These are phyloP conservation scores for Ephydatia muelleri DNA, from an alignment of 37 sponge, comb jelly and placozoan species.

Conservation along the genomic window DNA sequence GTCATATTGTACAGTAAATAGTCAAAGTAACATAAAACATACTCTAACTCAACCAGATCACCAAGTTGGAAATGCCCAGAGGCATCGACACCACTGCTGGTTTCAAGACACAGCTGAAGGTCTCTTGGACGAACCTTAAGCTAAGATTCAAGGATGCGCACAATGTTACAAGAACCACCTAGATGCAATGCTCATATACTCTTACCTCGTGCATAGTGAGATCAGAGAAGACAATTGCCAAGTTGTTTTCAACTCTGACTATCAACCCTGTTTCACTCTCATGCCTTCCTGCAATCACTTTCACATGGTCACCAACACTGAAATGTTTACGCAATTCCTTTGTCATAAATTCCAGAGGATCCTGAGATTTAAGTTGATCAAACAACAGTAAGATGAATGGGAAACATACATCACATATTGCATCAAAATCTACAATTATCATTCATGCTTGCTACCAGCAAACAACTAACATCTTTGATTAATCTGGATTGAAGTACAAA, in stretches of 20 bases:
- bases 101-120: constrained; percentile 95
- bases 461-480: too few relatives aligned
- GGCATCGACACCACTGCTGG: constrained; percentile 94
- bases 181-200: not conserved
- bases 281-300: constrained; percentile 87
- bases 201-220: constrained; percentile 90
- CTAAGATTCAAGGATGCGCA: constrained; percentile 27
- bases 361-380: too few relatives aligned
- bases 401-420: too few relatives aligned
- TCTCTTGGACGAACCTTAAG: constrained; percentile 94
- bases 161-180: not conserved
- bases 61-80: constrained; percentile 94
- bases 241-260: constrained; percentile 88
- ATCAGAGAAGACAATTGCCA: constrained; percentile 90
- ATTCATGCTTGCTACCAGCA: too few relatives aligned
- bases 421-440: too few relatives aligned
- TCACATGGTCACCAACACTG: constrained; percentile 95
- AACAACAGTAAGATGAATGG: too few relatives aligned
- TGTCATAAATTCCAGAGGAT: constrained; percentile 81
- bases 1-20: not conserved
- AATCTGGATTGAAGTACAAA: not conserved
- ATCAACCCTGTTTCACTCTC: constrained; percentile 96
- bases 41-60: constrained; percentile 94
- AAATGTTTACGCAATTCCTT: constrained; percentile 86
- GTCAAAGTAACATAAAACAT: constrained; percentile 24